These are phyloP conservation scores for Emydocephalus ijimae DNA, from an alignment of 2,113 vertebrate genomes.

Conservation along the genomic window DNA sequence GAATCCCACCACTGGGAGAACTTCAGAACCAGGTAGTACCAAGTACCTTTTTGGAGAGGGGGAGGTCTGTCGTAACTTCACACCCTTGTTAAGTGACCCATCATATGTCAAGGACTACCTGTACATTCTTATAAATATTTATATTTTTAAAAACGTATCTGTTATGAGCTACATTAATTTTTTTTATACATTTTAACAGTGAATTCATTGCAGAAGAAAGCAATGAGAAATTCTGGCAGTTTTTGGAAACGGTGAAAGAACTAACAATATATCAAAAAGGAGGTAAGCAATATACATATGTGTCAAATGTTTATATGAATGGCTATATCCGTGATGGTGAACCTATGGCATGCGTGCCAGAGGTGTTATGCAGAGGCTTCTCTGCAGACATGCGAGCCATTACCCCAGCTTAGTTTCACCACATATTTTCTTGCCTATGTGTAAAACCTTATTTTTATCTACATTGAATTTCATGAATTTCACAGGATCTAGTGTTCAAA, in stretches of 20 bases:
- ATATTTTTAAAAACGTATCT: neutral
- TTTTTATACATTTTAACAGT: slow-evolving; percentile 68
- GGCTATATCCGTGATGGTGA: neutral
- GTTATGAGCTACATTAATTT: neutral
- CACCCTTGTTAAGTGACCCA: neutral
- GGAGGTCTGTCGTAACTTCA: neutral
- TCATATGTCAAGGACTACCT: neutral
- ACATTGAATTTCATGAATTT: too few species aligned
- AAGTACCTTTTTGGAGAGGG: neutral
- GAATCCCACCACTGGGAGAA: neutral
- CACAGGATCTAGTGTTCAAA: too few species aligned
- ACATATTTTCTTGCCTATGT: too few species aligned
- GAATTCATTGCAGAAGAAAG: slow-evolving; percentile 96
- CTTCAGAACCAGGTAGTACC: neutral
- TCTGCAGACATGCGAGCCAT: too few species aligned
- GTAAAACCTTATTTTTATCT: too few species aligned
- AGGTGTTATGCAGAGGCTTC: too few species aligned
- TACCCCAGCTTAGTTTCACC: too few species aligned
- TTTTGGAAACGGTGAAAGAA: slow-evolving; percentile 94
- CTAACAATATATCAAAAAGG: slow-evolving; percentile 87
- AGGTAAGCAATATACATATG: slow-evolving; percentile 72
- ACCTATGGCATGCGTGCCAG: too few species aligned
- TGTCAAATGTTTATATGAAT: neutral
- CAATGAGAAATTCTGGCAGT: slow-evolving; percentile 97
- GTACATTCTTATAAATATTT: neutral